Evolutionary conservation across 2,113 vertebrate genomes (phyloP).

Genomic region (Chaetura pelagica): DNA sequence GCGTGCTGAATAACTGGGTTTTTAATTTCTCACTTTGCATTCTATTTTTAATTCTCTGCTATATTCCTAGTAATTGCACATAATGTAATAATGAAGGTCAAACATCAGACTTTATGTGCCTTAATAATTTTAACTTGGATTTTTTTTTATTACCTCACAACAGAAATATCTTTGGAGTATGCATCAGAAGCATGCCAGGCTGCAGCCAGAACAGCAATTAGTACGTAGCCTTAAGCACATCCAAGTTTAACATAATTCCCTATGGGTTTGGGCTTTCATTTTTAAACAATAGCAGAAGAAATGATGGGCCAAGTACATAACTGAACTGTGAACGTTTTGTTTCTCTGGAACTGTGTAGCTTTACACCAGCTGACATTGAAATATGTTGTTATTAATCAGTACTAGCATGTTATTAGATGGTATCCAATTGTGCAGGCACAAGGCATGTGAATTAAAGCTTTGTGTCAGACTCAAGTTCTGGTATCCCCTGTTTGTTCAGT

Average conservation of each 20-base stretch:
- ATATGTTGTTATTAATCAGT: conserved; percentile 36
- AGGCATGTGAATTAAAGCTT: background rate
- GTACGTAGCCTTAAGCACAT: background rate
- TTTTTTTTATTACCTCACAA: background rate
- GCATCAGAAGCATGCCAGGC: background rate
- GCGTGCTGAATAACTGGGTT: background rate
- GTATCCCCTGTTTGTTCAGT: background rate
- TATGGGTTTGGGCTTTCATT: background rate
- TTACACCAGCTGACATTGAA: conserved; percentile 28
- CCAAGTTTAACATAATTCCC: background rate
- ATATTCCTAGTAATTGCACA: background rate
- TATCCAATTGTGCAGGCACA: background rate
- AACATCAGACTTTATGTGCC: background rate
- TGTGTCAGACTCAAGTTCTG: background rate
- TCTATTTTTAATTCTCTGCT: background rate
- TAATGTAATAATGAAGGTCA: background rate
- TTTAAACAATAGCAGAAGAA: background rate
- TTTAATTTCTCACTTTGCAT: background rate
- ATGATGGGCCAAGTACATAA: background rate
- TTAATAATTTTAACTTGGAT: background rate
- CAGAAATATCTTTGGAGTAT: background rate
- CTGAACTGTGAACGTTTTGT: conserved; percentile 18
- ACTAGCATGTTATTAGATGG: background rate
- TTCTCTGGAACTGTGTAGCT: background rate
- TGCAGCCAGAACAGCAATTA: background rate